phyloP scores from a whole-genome alignment of 2,797 vertebrate species.

The Myotis planiceps region DNA sequence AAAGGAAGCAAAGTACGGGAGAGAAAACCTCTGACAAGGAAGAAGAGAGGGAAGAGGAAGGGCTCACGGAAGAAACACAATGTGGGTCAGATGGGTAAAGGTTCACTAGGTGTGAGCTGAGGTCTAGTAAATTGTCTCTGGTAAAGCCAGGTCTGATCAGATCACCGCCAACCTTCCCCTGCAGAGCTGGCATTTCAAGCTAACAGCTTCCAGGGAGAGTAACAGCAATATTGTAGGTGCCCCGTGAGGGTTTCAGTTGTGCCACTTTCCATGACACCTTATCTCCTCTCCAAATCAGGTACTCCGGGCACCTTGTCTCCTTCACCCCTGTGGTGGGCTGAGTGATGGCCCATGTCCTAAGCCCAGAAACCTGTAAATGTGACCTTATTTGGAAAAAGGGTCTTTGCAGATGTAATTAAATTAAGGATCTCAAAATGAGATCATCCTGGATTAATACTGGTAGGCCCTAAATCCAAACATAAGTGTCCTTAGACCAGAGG shows the following conservation, averaged over 20 bases:
- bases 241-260: neutral
- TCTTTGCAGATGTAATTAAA: neutral
- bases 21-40: neutral
- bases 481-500: neutral
- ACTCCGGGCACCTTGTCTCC: neutral
- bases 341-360: neutral
- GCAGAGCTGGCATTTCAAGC: neutral
- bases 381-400: neutral
- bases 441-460: neutral
- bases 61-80: neutral
- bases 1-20: neutral
- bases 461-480: neutral
- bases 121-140: neutral
- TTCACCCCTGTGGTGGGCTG: neutral
- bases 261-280: neutral
- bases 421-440: constrained; percentile 41
- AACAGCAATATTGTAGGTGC: neutral
- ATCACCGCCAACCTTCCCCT: neutral
- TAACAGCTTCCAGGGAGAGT: neutral
- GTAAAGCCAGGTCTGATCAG: neutral
- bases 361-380: neutral
- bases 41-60: neutral
- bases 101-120: neutral
- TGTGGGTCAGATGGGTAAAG: neutral
- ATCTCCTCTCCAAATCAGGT: neutral